Evolutionary conservation across 2,113 vertebrate species (phyloP).

Genomic region (Monopterus albus): DNA sequence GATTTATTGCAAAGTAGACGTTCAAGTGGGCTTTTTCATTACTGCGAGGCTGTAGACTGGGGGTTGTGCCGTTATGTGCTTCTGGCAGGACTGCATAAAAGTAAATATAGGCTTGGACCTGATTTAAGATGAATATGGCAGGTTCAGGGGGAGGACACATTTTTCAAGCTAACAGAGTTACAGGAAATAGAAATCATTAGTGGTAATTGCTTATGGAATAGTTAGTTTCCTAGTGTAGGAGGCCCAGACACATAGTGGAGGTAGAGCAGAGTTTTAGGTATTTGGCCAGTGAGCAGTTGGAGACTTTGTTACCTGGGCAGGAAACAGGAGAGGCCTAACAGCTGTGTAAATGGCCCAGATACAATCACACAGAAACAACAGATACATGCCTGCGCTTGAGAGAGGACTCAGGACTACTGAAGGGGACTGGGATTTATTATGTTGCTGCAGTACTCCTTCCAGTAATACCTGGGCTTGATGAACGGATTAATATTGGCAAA

Average conservation of each 20-base stretch:
- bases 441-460: constrained; percentile 19
- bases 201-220: constrained; percentile 33
- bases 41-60: constrained; percentile 25
- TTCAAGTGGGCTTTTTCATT: constrained; percentile 45
- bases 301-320: constrained; percentile 50
- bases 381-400: not conserved
- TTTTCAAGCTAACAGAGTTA: constrained; percentile 41
- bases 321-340: constrained; percentile 35
- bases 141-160: constrained; percentile 58
- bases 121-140: constrained; percentile 33
- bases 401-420: constrained; percentile 1
- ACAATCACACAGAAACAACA: constrained; percentile 19
- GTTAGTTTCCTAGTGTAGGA: constrained; percentile 50
- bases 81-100: constrained; percentile 39
- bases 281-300: constrained; percentile 18
- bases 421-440: constrained; percentile 32
- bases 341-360: constrained; percentile 52
- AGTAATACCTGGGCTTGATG: constrained; percentile 28
- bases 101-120: constrained; percentile 31
- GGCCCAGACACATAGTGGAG: constrained; percentile 6
- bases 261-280: constrained; percentile 18
- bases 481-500: constrained; percentile 34
- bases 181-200: constrained; percentile 56
- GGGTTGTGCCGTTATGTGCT: constrained; percentile 25
- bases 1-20: constrained; percentile 52